Evolutionary conservation across 2,797 vertebrate species (phyloP).

Genomic region (Tauraco hartlaubi): DNA sequence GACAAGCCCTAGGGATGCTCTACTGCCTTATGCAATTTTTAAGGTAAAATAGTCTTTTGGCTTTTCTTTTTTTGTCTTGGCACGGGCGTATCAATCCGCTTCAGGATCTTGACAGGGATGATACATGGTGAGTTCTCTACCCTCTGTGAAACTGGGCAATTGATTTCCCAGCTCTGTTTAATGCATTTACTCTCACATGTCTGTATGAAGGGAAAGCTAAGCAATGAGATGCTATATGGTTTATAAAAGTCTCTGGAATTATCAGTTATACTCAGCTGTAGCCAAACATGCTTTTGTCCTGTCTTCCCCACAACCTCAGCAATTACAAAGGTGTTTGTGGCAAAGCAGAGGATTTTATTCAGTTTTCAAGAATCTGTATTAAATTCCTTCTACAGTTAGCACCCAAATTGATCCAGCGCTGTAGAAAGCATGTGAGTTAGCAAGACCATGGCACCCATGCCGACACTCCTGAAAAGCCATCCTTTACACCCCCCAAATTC

Average conservation of each 20-base stretch:
- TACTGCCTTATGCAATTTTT: neutral
- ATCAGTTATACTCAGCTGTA: accelerated
- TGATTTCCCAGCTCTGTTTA: neutral
- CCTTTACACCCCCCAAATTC: neutral
- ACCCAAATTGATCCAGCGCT: neutral
- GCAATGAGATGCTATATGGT: neutral
- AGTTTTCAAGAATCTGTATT: neutral
- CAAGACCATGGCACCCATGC: neutral
- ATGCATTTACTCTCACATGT: neutral
- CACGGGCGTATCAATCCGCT: accelerated
- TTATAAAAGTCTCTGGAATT: neutral
- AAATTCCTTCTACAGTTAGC: neutral
- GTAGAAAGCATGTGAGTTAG: neutral
- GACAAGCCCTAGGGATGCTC: neutral
- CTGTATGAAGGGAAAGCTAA: neutral
- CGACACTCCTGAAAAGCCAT: neutral
- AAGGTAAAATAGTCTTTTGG: neutral
- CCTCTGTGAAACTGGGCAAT: neutral
- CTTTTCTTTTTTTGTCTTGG: neutral
- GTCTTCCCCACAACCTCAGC: neutral
- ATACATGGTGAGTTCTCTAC: neutral
- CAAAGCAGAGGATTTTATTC: neutral
- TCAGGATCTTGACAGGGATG: neutral
- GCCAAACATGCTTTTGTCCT: neutral
- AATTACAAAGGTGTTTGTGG: accelerated